A percentile compares a stretch with the other conserved stretches of the same genome.
phyloP scores from a whole-genome alignment of 2,113 vertebrate species.

The Xenus cinereus region DNA sequence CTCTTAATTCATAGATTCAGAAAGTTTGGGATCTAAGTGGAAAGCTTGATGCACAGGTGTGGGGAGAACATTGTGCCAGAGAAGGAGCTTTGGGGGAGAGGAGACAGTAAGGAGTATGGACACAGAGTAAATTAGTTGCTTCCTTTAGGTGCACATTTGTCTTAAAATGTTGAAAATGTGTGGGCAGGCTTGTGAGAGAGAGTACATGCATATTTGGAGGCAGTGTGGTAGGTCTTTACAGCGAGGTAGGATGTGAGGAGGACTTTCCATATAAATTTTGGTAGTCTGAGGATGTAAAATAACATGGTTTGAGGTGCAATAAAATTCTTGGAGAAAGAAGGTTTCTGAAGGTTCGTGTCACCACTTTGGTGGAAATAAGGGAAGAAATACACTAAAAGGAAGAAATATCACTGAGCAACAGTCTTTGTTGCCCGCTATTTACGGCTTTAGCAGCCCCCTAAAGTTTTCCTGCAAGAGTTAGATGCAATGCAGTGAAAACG shows the following conservation, averaged over 20 bases:
- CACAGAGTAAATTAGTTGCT: neutral
- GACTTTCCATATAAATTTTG: neutral
- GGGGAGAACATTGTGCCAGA: neutral
- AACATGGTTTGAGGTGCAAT: neutral
- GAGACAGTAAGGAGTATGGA: neutral
- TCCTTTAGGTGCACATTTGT: neutral
- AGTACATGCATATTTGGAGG: accelerated
- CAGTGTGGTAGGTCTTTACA: neutral
- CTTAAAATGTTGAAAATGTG: neutral
- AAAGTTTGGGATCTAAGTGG: neutral
- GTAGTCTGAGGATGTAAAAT: neutral
- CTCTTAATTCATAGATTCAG: neutral
- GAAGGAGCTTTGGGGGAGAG: neutral
- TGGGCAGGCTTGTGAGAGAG: neutral
- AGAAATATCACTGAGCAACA: neutral
- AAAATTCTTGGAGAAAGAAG: neutral
- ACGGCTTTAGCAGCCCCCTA: neutral
- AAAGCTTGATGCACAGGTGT: neutral
- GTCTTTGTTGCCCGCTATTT: neutral
- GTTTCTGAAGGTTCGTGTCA: neutral
- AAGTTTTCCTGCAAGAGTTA: neutral
- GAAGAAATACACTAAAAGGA: neutral
- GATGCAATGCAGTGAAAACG: neutral
- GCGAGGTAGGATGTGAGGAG: neutral
- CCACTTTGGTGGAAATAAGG: neutral